Evolutionary conservation across 2,888 invertebrate genomes (phyloP).

Genomic region (Athalia cordata): DNA sequence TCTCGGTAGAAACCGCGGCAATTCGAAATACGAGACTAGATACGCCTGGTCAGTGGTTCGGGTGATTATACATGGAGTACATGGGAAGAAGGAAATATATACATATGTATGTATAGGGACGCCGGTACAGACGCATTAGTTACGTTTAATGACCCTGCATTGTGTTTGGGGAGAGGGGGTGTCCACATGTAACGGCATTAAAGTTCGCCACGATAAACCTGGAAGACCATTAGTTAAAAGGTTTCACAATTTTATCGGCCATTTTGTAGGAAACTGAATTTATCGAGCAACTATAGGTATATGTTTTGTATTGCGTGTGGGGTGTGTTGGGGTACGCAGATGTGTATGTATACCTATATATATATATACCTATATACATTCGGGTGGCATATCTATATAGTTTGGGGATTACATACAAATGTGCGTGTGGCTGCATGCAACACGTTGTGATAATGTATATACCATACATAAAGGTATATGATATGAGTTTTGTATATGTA

Average conservation of each 20-base stretch:
- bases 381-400: background rate
- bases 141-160: constrained; percentile 53
- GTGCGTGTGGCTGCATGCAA: constrained; percentile 4
- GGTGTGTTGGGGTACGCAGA: background rate
- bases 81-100: constrained; percentile 22
- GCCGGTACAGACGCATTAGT: constrained; percentile 49
- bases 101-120: constrained; percentile 11
- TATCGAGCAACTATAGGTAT: constrained; percentile 55
- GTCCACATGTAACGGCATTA: constrained; percentile 47
- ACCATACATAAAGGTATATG: too few species aligned
- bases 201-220: constrained; percentile 47
- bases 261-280: constrained; percentile 58
- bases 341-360: background rate
- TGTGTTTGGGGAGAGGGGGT: constrained; percentile 13
- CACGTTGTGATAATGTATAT: constrained; percentile 2
- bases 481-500: background rate
- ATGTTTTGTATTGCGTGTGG: background rate
- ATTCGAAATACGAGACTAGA: background rate
- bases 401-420: background rate
- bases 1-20: too few species aligned
- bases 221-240: constrained; percentile 61
- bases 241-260: constrained; percentile 63
- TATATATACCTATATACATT: background rate
- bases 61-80: constrained; percentile 2
- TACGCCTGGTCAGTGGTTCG: background rate